Evolutionary conservation across 1,140 invertebrate genomes (phyloP), one percentile per base, ranked within the genome.

Genomic region (Neotoxoptera formosana): DNA sequence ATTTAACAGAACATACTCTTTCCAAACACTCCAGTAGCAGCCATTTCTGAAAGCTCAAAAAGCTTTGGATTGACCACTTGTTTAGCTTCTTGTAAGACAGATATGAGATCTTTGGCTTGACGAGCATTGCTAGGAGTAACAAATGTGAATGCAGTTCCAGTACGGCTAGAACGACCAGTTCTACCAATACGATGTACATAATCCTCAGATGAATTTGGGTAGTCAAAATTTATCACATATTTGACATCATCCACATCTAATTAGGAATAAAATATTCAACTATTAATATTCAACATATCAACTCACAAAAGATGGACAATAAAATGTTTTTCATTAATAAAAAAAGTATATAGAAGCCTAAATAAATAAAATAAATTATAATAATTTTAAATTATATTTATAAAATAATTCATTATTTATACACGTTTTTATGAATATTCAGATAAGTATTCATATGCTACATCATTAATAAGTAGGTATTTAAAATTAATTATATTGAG

Each of bases 161-260:
- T 99, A 95, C 98, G 98, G 94, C 98, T 97, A 84, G 98, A 97
- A 94, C 99, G 96, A 90, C 98, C 99, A 87, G 99, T 99, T 95
- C 99, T 97, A 93, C 99, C 99, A 95, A 99, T 99, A 93, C 99
- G 97, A 96, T 99, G 99, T 76, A 99, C 98, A 95, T 99, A 99
- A 96, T 99, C 99, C 96, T 99, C 99, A 76, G 99, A 99, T 95
- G 98, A 98, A 94, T 98, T 99, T 34, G 99, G 99, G 96, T 99
- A 99, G 96, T 99, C 99, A 96, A 98, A 99, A 96, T 99, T 99
- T 95, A 99, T 99, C 81, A 99, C 99, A 96, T 99, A 99, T 96
- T 99, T 99, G 94, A 99, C 99, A 96, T 99, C 99, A 96, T 99
- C 98, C 95, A 99, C 99, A 97, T 99, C 99, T 99, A 83, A 48